phyloP scores from a whole-genome alignment of 2,113 vertebrate species.

The Rhinopomastus cyanomelas region DNA sequence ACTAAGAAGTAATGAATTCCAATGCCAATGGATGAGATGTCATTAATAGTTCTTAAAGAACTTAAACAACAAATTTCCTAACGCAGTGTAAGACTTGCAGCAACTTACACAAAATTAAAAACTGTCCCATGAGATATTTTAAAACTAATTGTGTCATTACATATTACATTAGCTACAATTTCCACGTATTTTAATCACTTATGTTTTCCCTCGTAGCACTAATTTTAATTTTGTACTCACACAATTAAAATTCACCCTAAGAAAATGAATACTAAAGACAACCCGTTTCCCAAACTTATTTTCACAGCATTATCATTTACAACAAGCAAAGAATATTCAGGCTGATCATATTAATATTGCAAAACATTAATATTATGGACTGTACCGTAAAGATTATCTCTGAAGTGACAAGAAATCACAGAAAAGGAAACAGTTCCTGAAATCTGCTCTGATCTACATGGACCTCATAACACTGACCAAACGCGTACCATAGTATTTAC shows the following conservation, averaged over 20 bases:
- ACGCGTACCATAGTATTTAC: neutral
- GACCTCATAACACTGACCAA: neutral
- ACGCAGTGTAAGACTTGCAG: neutral
- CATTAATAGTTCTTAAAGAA: neutral
- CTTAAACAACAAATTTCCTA: neutral
- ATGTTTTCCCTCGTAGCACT: neutral
- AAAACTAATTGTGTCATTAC: constrained; percentile 15
- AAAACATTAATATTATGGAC: neutral
- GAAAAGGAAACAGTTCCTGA: neutral
- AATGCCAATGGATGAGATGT: neutral
- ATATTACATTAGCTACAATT: neutral
- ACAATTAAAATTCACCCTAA: constrained; percentile 7
- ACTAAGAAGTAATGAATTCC: neutral
- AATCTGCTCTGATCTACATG: neutral
- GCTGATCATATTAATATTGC: constrained; percentile 11
- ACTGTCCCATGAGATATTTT: neutral
- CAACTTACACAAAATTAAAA: neutral
- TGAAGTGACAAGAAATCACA: neutral
- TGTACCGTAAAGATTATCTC: neutral
- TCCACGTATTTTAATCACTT: constrained; percentile 10
- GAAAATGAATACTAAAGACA: neutral
- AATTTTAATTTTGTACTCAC: constrained; percentile 23
- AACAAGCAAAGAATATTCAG: neutral
- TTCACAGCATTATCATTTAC: neutral
- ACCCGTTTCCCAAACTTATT: neutral